A percentile compares a stretch with the other conserved stretches of the same genome.
These are phyloP conservation scores for Gryllus longicercus DNA, from an alignment of 2,888 invertebrate species.

Conservation along the genomic window DNA sequence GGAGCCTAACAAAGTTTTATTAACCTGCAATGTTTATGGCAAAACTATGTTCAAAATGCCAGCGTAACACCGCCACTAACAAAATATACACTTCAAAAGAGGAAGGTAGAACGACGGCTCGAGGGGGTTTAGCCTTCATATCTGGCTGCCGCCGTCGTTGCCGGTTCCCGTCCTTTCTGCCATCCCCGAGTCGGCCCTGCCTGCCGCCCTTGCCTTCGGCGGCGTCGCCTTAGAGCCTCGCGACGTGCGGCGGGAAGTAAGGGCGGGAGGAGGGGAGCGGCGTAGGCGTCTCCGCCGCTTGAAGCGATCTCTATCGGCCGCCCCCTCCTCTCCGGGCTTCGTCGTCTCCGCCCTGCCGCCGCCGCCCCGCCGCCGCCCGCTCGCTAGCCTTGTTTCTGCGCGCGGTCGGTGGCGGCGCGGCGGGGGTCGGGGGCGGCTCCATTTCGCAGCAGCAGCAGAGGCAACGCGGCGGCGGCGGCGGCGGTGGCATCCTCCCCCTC, in stretches of 20 bases:
- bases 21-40: not conserved
- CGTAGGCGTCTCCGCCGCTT: not conserved
- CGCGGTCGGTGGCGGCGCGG: constrained; percentile 22
- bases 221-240: not conserved
- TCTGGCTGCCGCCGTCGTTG: not conserved
- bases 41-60: not conserved
- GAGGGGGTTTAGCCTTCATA: not conserved
- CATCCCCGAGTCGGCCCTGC: no score
- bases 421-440: not conserved
- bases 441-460: not conserved
- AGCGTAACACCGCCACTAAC: constrained; percentile 9
- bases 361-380: constrained; percentile 2
- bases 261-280: not conserved
- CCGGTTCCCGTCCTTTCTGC: not conserved
- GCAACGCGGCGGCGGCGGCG: not conserved
- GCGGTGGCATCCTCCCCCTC: not conserved
- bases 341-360: constrained; percentile 21
- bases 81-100: not conserved
- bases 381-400: constrained; percentile 21
- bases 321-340: constrained; percentile 17
- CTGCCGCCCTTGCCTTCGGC: not conserved
- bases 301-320: not conserved
- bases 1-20: not conserved
- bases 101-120: not conserved
- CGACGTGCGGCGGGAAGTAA: not conserved